phyloP scores from a whole-genome alignment of 2,113 vertebrate genomes.

The Gnathochromis pfefferi region DNA sequence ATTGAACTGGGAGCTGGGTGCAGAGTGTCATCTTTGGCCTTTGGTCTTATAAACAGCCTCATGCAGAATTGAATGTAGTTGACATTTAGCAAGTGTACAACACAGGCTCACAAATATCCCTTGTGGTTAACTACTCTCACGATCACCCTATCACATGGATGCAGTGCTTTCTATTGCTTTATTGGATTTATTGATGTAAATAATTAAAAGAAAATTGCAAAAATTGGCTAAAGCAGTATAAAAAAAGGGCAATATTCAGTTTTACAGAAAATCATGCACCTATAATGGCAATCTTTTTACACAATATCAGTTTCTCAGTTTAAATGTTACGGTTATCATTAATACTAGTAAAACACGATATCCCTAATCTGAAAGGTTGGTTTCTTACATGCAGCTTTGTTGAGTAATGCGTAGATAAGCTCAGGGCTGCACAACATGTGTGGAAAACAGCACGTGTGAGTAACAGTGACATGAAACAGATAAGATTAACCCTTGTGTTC shows the following conservation, averaged over 20 bases:
- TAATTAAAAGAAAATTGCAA: neutral
- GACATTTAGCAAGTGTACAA: slow-evolving; percentile 48
- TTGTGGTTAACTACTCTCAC: neutral
- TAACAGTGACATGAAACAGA: neutral
- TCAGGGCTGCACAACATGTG: neutral
- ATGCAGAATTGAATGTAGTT: slow-evolving; percentile 32
- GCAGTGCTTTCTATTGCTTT: neutral
- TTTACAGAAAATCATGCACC: neutral
- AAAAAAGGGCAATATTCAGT: neutral
- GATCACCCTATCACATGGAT: neutral
- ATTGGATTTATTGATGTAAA: neutral
- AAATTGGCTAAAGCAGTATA: neutral
- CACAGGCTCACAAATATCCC: neutral
- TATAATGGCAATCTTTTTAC: neutral
- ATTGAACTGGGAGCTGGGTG: neutral
- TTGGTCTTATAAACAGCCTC: slow-evolving; percentile 6
- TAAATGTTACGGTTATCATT: neutral
- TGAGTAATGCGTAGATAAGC: neutral
- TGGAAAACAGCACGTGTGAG: neutral
- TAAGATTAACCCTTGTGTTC: neutral
- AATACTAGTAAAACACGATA: neutral
- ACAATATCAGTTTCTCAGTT: neutral
- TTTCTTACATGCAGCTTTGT: neutral
- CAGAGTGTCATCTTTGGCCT: slow-evolving; percentile 9
- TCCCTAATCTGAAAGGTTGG: neutral